Evolutionary conservation across 2,888 invertebrate species (phyloP).

Genomic region (Itoplectis maculator): DNA sequence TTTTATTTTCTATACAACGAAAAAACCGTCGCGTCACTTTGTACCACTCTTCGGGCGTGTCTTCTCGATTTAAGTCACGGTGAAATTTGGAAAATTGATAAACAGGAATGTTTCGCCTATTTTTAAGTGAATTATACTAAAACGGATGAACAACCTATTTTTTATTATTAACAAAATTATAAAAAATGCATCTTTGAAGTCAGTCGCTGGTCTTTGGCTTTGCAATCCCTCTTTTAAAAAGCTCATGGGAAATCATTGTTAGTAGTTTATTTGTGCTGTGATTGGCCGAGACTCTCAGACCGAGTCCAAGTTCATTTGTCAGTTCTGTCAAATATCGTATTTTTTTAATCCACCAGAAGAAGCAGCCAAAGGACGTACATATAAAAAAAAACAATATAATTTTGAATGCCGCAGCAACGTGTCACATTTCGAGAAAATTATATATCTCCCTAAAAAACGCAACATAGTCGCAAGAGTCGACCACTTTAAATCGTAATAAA

Average conservation of each 20-base stretch:
- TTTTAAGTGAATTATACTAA: neutral
- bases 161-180: no score
- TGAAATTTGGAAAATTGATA: neutral
- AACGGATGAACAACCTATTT: no score
- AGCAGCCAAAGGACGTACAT: no score
- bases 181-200: neutral
- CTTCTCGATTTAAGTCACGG: slow-evolving; percentile 15
- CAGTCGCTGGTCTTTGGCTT: no score
- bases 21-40: slow-evolving; percentile 56
- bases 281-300: no score
- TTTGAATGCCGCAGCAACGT: neutral
- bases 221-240: no score
- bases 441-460: neutral
- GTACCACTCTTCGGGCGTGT: slow-evolving; percentile 42
- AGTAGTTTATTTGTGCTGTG: no score
- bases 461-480: neutral
- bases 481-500: neutral
- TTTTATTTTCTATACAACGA: slow-evolving; percentile 23
- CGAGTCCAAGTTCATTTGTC: no score
- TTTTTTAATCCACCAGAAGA: no score
- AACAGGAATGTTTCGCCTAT: neutral
- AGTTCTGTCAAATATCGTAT: no score
- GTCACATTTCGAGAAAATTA: neutral
- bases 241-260: no score
- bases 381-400: no score